Percentiles rank a stretch among this genome's conserved stretches.
phyloP scores from a whole-genome alignment of 2,888 invertebrate genomes.

The Margaritifera margaritifera region DNA sequence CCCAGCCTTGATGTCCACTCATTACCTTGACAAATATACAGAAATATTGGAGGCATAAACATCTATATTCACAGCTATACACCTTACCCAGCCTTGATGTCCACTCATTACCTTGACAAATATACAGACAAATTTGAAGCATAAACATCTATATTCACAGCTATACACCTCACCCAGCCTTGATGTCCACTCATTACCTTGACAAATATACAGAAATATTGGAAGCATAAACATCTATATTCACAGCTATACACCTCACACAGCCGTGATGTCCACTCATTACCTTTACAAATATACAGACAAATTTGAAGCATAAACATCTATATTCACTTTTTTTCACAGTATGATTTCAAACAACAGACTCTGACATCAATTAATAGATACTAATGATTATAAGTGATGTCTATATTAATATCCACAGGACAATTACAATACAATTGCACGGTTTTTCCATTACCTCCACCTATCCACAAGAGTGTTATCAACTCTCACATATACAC shows the following conservation, averaged over 20 bases:
- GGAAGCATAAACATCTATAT: background rate
- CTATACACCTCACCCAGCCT: conserved; percentile 98
- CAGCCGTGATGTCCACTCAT: conserved; percentile 96
- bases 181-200: conserved; percentile 90
- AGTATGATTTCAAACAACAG: too few relatives aligned
- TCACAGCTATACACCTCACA: conserved; percentile 96
- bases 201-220: conserved; percentile 4
- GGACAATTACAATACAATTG: too few relatives aligned
- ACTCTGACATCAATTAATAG: too few relatives aligned
- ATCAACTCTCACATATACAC: too few relatives aligned
- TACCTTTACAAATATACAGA: conserved; percentile 73
- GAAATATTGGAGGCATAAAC: background rate
- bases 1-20: conserved; percentile 96
- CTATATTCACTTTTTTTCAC: too few relatives aligned
- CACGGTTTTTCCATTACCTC: too few relatives aligned
- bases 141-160: conserved; percentile 80
- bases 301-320: background rate
- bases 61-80: conserved; percentile 92
- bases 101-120: conserved; percentile 84
- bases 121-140: background rate
- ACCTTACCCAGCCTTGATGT: conserved; percentile 96
- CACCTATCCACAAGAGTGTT: too few relatives aligned
- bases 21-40: conserved; percentile 78
- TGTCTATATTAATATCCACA: too few relatives aligned
- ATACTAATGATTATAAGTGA: too few relatives aligned